A percentile compares a stretch with the other conserved stretches of the same genome.
These are phyloP conservation scores for Mantis religiosa DNA, from an alignment of 2,888 invertebrate species.

Conservation along the genomic window DNA sequence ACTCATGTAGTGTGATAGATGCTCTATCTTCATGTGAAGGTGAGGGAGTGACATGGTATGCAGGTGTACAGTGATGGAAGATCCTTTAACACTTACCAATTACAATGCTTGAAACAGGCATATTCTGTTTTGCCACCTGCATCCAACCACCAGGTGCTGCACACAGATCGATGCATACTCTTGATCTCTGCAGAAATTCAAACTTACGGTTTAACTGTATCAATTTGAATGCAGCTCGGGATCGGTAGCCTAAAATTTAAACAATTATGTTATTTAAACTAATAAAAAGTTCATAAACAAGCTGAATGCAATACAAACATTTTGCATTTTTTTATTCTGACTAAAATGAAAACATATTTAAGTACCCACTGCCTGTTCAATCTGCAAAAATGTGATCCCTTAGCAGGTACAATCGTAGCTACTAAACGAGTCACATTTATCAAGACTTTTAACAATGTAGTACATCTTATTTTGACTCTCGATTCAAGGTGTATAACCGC, in stretches of 20 bases:
- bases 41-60: too few species aligned
- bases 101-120: constrained; percentile 93
- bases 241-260: constrained; percentile 74
- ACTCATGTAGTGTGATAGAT: too few species aligned
- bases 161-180: constrained; percentile 96
- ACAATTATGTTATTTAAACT: background rate
- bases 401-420: too few species aligned
- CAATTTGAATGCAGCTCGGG: constrained; percentile 98
- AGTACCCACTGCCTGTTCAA: too few species aligned
- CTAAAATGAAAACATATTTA: too few species aligned
- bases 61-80: too few species aligned
- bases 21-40: too few species aligned
- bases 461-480: too few species aligned
- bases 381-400: too few species aligned
- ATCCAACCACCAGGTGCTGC: constrained; percentile 99
- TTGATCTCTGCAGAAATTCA: constrained; percentile 90
- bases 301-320: background rate
- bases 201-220: constrained; percentile 96
- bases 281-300: background rate
- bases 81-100: constrained; percentile 64
- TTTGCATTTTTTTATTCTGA: background rate
- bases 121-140: constrained; percentile 96
- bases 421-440: too few species aligned
- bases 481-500: too few species aligned
- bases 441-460: too few species aligned